These are phyloP conservation scores for Hypena proboscidalis DNA, from an alignment of 2,888 invertebrate genomes.

Conservation along the genomic window DNA sequence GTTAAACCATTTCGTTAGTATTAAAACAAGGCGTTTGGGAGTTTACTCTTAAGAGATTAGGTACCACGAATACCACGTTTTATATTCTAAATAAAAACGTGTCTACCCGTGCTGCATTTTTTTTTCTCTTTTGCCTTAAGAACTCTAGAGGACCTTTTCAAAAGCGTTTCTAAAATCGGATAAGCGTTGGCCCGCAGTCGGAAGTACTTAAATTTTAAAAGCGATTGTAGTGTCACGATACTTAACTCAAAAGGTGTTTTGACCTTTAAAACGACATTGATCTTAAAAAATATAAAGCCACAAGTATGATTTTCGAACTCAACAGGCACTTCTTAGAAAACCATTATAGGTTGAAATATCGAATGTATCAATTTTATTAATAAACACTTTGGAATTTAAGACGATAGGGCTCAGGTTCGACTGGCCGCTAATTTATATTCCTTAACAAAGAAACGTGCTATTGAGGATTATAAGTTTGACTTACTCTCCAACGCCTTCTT, in stretches of 20 bases:
- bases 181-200: conserved; percentile 17
- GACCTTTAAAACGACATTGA: conserved; percentile 18
- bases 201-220: conserved; percentile 32
- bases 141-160: neutral
- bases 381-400: conserved; percentile 31
- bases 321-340: conserved; percentile 14
- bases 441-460: conserved; percentile 59
- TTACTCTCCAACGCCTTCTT: conserved; percentile 58
- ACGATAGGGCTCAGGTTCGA: conserved; percentile 33
- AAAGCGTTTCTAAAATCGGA: conserved; percentile 12
- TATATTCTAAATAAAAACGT: no score
- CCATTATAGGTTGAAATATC: conserved; percentile 34
- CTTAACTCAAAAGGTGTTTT: conserved; percentile 28
- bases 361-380: conserved; percentile 39
- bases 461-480: conserved; percentile 62
- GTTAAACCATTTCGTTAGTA: no score
- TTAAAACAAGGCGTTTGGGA: no score
- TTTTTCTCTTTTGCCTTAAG: no score
- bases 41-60: no score
- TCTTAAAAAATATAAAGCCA: conserved; percentile 22
- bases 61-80: no score
- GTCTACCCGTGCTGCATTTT: no score
- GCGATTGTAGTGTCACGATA: conserved; percentile 28
- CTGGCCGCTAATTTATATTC: conserved; percentile 52
- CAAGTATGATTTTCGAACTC: conserved; percentile 11